A percentile compares a stretch with the other conserved stretches of the same genome.
Conservation (phyloP, 2,888 invertebrate species). For the Aphidius colemani region DNA sequence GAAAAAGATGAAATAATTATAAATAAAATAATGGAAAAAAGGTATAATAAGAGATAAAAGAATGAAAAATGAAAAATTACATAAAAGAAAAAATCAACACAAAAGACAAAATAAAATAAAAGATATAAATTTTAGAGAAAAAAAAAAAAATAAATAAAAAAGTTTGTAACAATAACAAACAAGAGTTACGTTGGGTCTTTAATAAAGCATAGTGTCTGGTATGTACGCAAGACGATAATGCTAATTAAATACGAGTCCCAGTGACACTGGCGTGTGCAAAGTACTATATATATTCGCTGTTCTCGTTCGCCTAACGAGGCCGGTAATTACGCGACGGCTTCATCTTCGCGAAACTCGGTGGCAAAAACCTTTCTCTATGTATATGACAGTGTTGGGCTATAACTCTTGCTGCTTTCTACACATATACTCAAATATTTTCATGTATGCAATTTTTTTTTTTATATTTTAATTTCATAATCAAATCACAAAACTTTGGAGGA, state of each 20-base stretch:
- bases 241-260: conserved; percentile 57
- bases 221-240: conserved; percentile 48
- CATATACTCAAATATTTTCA: conserved; percentile 16
- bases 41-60: neutral
- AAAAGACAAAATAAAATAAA: neutral
- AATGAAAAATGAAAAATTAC: neutral
- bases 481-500: too few species aligned
- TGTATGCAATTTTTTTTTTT: conserved; percentile 9
- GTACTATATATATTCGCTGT: conserved; percentile 23
- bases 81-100: neutral
- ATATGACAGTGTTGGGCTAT: conserved; percentile 39
- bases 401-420: conserved; percentile 41
- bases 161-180: conserved; percentile 23
- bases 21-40: neutral
- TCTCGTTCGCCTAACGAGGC: conserved; percentile 55
- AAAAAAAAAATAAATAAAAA: conserved; percentile 5
- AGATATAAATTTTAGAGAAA: neutral
- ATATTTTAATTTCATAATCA: too few species aligned
- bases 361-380: conserved; percentile 47
- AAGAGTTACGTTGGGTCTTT: conserved; percentile 25
- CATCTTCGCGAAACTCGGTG: conserved; percentile 52
- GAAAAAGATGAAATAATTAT: neutral
- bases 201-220: conserved; percentile 35
- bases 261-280: conserved; percentile 43
- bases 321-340: conserved; percentile 59